Conservation (phyloP, 2,113 vertebrate species). For the Sinocyclocheilus grahami region DNA sequence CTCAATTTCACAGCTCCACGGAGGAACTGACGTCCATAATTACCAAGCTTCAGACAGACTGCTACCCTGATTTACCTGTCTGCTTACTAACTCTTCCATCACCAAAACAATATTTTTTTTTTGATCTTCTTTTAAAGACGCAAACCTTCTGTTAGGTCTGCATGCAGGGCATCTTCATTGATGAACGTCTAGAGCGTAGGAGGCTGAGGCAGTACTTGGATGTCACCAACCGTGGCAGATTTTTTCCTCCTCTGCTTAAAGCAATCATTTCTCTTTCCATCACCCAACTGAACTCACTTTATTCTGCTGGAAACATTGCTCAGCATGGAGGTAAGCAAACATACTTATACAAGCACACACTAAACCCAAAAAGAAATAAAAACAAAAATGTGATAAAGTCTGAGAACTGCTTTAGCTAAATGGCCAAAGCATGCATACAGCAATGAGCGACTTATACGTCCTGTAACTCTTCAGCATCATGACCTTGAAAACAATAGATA, state of each 20-base stretch:
- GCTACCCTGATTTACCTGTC: constrained; percentile 7
- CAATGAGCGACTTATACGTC: background rate
- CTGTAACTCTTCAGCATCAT: background rate
- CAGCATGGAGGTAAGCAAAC: background rate
- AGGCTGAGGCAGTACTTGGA: background rate
- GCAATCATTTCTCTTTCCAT: background rate
- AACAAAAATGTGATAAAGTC: background rate
- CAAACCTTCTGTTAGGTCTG: background rate
- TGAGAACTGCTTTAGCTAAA: background rate
- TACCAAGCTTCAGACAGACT: background rate
- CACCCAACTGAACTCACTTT: background rate
- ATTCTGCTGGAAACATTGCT: background rate
- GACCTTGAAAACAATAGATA: background rate
- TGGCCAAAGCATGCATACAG: background rate
- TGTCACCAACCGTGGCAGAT: constrained; percentile 13
- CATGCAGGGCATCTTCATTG: background rate
- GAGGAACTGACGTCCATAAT: constrained; percentile 23
- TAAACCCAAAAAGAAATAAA: background rate
- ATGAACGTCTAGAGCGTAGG: constrained; percentile 11
- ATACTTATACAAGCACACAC: background rate
- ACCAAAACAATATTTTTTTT: background rate
- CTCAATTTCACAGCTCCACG: background rate
- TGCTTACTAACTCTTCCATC: constrained; percentile 14
- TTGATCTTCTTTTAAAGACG: constrained; percentile 7
- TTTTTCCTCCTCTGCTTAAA: constrained; percentile 18